Evolutionary conservation across 2,888 invertebrate genomes (phyloP).

Genomic region (Adelphocoris suturalis): DNA sequence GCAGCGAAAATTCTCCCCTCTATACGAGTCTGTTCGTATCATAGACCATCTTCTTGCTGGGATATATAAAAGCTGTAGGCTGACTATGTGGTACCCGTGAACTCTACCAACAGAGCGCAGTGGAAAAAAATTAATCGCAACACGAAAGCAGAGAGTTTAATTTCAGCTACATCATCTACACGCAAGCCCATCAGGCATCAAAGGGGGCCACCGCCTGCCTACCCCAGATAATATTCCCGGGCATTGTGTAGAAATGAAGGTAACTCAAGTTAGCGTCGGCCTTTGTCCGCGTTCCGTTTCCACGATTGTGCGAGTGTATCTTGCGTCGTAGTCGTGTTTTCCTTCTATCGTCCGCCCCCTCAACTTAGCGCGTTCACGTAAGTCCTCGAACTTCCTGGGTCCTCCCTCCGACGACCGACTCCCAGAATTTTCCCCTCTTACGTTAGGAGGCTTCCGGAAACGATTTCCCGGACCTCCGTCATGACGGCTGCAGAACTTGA

Average conservation of each 20-base stretch:
- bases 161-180: background rate
- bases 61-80: too few relatives aligned
- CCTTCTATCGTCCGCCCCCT: background rate
- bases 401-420: background rate
- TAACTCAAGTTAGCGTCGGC: background rate
- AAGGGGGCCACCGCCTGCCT: background rate
- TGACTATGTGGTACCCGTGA: too few relatives aligned
- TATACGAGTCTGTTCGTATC: too few relatives aligned
- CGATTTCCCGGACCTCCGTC: background rate
- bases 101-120: too few relatives aligned
- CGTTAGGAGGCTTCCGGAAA: background rate
- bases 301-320: background rate
- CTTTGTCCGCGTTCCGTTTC: constrained; percentile 32
- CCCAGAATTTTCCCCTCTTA: background rate
- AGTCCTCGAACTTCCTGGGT: constrained; percentile 27
- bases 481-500: background rate
- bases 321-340: background rate
- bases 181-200: background rate
- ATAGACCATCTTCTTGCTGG: too few relatives aligned
- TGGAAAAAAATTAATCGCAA: background rate
- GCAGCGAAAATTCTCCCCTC: too few relatives aligned
- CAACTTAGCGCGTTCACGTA: background rate
- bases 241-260: constrained; percentile 20
- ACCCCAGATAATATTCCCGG: constrained; percentile 19
- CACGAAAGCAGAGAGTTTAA: background rate